Percentiles rank a stretch among this genome's conserved stretches.
Evolutionary conservation across 2,797 vertebrate genomes (phyloP).

Genomic region (Bradypus variegatus): DNA sequence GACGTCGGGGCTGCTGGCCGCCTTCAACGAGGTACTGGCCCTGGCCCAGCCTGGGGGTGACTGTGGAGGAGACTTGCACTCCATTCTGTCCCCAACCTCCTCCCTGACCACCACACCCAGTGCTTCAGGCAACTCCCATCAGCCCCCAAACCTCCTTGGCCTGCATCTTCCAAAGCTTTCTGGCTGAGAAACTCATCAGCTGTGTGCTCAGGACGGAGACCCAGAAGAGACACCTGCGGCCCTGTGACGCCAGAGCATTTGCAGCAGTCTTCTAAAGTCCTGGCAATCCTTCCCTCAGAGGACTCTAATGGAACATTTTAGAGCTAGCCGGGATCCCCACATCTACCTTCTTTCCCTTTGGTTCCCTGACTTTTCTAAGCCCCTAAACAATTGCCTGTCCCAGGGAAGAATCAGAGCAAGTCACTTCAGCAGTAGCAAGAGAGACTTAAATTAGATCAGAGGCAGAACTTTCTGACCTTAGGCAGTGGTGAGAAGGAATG

Average conservation of each 20-base stretch:
- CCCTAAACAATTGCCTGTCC: not conserved
- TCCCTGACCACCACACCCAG: not conserved
- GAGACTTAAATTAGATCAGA: not conserved
- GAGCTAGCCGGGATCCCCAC: not conserved
- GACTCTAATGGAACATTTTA: not conserved
- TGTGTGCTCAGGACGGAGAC: not conserved
- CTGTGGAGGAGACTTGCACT: fast-evolving
- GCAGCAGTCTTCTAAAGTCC: not conserved
- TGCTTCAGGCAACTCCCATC: not conserved
- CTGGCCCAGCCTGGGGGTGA: not conserved
- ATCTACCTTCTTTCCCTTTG: not conserved
- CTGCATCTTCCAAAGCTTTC: not conserved
- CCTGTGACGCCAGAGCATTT: not conserved
- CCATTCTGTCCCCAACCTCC: not conserved
- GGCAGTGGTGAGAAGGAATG: no score
- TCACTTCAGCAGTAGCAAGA: not conserved
- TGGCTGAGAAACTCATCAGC: not conserved
- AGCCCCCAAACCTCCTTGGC: not conserved
- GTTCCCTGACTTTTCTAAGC: not conserved
- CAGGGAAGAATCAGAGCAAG: constrained; percentile 18
- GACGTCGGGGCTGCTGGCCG: constrained; percentile 84
- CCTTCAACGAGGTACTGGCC: constrained; percentile 89
- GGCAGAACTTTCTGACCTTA: not conserved
- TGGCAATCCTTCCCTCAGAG: not conserved
- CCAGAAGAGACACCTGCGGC: not conserved